Evolutionary conservation across 1,140 invertebrate genomes (phyloP).

Genomic region (Spodoptera litura): DNA sequence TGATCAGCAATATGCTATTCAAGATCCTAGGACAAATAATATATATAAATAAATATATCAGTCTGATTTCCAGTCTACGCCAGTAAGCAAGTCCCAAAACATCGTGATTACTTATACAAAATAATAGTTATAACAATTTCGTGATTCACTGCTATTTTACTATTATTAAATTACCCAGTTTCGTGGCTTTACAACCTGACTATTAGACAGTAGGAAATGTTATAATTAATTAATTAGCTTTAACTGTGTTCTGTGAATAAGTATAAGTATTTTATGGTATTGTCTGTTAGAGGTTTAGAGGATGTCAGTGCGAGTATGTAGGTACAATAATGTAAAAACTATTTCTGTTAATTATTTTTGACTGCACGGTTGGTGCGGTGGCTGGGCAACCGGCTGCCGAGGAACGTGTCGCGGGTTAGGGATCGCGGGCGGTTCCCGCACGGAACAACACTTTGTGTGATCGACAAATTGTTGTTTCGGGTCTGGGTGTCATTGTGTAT

Average conservation of each 20-base stretch:
- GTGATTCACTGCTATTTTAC: slow-evolving; percentile 7
- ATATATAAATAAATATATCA: slow-evolving; percentile 43
- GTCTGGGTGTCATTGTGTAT: too few relatives aligned
- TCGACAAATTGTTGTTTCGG: too few relatives aligned
- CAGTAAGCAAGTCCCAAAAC: neutral
- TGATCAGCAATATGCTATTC: slow-evolving; percentile 88
- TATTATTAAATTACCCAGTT: neutral
- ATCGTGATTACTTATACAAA: neutral
- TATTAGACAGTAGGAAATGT: slow-evolving; percentile 14
- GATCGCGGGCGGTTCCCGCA: too few relatives aligned
- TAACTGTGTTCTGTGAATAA: neutral
- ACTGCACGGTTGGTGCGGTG: too few relatives aligned
- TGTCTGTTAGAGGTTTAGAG: neutral
- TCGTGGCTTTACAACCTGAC: neutral
- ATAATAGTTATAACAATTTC: neutral
- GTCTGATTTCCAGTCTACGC: too few relatives aligned
- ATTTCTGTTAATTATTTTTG: too few relatives aligned
- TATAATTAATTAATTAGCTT: slow-evolving; percentile 4
- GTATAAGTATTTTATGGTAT: neutral
- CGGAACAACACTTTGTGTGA: too few relatives aligned
- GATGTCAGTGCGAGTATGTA: too few relatives aligned
- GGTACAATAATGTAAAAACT: too few relatives aligned
- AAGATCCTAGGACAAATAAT: slow-evolving; percentile 86
- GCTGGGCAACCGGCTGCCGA: too few relatives aligned
- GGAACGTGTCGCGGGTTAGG: too few relatives aligned